phyloP scores from a whole-genome alignment of 2,113 vertebrate genomes.

The Phodopus roborovskii region DNA sequence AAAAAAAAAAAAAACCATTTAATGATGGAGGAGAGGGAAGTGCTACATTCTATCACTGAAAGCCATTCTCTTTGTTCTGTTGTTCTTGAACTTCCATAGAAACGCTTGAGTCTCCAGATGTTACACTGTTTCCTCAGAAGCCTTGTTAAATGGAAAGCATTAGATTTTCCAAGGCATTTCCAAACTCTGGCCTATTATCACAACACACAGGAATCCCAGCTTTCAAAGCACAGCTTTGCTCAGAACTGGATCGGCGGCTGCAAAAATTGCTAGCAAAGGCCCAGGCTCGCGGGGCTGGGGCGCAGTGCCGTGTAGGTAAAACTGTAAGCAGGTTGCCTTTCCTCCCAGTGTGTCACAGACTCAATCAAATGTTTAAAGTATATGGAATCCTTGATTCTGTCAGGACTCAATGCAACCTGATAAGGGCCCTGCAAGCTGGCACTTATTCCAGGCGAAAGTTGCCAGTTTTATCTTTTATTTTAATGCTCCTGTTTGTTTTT shows the following conservation, averaged over 20 bases:
- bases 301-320: constrained; percentile 85
- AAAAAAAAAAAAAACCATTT: constrained; percentile 78
- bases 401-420: constrained; percentile 54
- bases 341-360: constrained; percentile 60
- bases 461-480: background rate
- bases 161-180: constrained; percentile 86
- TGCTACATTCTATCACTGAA: constrained; percentile 81
- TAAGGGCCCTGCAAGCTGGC: constrained; percentile 32
- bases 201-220: constrained; percentile 87
- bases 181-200: constrained; percentile 88
- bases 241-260: constrained; percentile 84
- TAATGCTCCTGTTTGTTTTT: background rate
- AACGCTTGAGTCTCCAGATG: constrained; percentile 88
- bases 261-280: constrained; percentile 83
- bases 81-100: constrained; percentile 84
- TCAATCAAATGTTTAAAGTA: constrained; percentile 64
- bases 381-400: constrained; percentile 30
- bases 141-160: constrained; percentile 84
- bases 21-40: constrained; percentile 79
- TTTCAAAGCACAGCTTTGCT: constrained; percentile 82
- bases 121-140: constrained; percentile 89
- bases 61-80: constrained; percentile 83
- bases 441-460: background rate
- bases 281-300: constrained; percentile 75
- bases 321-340: constrained; percentile 73